These are phyloP conservation scores for Xiphophorus couchianus DNA, from an alignment of 2,113 vertebrate species.

Conservation along the genomic window DNA sequence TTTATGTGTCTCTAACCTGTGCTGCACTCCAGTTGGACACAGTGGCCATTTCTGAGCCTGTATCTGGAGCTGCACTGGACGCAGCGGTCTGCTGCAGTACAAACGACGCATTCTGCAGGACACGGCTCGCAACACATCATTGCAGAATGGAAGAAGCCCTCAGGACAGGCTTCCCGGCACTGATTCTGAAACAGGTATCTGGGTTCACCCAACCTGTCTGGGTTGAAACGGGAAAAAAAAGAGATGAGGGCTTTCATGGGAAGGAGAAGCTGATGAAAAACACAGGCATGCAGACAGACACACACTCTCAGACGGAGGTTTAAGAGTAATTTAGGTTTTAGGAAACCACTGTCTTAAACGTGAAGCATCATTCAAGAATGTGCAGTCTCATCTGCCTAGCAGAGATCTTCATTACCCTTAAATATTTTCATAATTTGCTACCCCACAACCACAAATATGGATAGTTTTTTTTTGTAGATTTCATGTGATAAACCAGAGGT, in stretches of 20 bases:
- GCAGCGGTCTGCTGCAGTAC: conserved; percentile 76
- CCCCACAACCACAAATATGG: neutral
- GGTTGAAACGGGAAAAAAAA: neutral
- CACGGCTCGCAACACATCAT: conserved; percentile 81
- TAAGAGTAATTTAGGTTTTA: conserved; percentile 5
- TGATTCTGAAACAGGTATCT: conserved; percentile 81
- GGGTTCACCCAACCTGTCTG: conserved; percentile 79
- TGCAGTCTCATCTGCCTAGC: neutral
- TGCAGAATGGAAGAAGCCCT: conserved; percentile 69
- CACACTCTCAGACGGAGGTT: neutral
- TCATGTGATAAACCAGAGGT: neutral
- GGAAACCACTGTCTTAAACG: neutral
- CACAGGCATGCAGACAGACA: conserved; percentile 23
- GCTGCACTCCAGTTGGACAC: conserved; percentile 80
- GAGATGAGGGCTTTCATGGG: neutral
- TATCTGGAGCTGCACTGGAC: conserved; percentile 80
- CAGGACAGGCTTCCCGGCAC: conserved; percentile 85
- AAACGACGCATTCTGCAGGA: conserved; percentile 63
- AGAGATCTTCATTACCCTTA: neutral
- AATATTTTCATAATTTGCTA: neutral
- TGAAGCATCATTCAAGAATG: neutral
- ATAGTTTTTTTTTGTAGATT: neutral
- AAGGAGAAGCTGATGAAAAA: neutral
- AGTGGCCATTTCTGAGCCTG: conserved; percentile 73
- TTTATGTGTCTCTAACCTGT: conserved; percentile 75